phyloP scores from a whole-genome alignment of 2,797 vertebrate species.

The Halcyon leucocephala region DNA sequence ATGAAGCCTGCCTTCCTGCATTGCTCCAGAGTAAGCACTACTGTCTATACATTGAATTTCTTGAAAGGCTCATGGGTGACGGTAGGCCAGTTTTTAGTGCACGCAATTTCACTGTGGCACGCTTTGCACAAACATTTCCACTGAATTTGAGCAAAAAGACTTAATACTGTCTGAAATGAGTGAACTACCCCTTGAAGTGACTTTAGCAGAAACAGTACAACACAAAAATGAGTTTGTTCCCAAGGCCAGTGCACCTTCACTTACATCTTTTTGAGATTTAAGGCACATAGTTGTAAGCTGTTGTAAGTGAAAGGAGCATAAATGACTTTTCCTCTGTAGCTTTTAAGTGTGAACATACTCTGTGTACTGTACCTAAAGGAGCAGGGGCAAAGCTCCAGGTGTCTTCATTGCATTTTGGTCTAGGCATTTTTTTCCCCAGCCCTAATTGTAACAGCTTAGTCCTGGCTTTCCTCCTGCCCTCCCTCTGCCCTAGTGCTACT shows the following conservation, averaged over 20 bases:
- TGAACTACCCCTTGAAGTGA: background rate
- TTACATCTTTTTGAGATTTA: background rate
- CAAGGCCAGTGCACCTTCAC: background rate
- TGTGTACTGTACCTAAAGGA: background rate
- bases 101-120: background rate
- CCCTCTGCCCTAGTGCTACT: background rate
- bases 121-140: background rate
- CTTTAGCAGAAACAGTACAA: background rate
- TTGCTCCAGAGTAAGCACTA: background rate
- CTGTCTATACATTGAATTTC: background rate
- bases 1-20: background rate
- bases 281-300: background rate
- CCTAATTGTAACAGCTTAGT: background rate
- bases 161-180: background rate
- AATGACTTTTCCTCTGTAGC: background rate
- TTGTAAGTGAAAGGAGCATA: background rate
- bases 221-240: background rate
- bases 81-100: background rate
- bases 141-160: background rate
- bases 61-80: background rate
- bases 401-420: background rate
- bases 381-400: background rate
- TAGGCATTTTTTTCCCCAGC: background rate
- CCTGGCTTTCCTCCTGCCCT: background rate
- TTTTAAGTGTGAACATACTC: background rate